phyloP scores from a whole-genome alignment of 2,888 invertebrate species.

The Synanthedon tipuliformis region DNA sequence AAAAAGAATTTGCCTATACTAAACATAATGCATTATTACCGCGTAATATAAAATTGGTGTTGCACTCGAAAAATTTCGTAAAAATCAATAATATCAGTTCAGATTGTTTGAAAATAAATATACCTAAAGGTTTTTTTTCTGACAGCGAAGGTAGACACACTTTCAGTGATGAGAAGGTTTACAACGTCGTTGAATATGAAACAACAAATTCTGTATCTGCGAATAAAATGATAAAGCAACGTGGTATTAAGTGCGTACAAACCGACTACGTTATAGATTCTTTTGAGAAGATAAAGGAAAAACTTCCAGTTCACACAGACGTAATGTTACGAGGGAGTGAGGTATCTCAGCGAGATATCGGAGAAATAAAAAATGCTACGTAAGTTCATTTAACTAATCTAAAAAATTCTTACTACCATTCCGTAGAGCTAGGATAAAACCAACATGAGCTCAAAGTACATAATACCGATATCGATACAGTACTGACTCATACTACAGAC shows the following conservation, averaged over 20 bases:
- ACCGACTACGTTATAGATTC: conserved; percentile 17
- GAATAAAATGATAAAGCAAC: neutral
- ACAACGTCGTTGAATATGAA: conserved; percentile 51
- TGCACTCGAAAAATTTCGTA: conserved; percentile 31
- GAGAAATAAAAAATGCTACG: conserved; percentile 30
- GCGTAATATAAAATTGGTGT: conserved; percentile 36
- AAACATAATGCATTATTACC: no score
- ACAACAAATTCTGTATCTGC: conserved; percentile 19
- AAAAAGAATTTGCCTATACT: conserved; percentile 38
- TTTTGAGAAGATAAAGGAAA: conserved; percentile 22
- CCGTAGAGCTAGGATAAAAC: no score
- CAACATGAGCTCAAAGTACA: no score
- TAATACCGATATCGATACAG: no score
- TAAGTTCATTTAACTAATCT: conserved; percentile 19
- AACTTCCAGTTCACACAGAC: conserved; percentile 21
- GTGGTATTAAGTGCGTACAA: neutral
- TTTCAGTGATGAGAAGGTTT: conserved; percentile 48
- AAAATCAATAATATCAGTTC: conserved; percentile 21
- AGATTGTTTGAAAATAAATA: conserved; percentile 41
- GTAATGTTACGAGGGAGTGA: conserved; percentile 33
- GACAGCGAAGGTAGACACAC: conserved; percentile 22
- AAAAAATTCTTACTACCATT: no score
- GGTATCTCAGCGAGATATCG: conserved; percentile 33
- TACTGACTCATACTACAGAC: no score
- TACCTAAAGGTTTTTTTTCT: conserved; percentile 45